Evolutionary conservation across 92 coral and sea anemone genomes (phyloP).

Genomic region (Zoanthus gigantus): DNA sequence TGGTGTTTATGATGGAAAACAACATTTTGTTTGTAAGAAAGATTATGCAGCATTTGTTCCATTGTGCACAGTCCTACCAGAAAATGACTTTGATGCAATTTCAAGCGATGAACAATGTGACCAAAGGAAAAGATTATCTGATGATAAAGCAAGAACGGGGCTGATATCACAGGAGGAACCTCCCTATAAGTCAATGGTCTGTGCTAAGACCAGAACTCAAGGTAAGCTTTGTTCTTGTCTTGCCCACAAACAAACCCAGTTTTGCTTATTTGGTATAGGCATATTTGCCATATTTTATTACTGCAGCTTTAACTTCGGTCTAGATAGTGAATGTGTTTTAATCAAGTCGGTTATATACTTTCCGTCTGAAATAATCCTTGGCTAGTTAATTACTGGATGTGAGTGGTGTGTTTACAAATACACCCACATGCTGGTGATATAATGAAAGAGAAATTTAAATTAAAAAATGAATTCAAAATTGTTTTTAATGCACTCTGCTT

Average conservation of each 20-base stretch:
- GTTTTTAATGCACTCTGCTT: too few species aligned
- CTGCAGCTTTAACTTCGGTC: too few species aligned
- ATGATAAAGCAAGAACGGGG: not conserved
- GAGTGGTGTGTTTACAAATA: too few species aligned
- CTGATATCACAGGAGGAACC: not conserved
- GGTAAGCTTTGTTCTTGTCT: not conserved
- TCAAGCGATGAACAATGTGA: not conserved
- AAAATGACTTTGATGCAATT: slow-evolving; percentile 57
- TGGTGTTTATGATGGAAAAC: slow-evolving; percentile 62
- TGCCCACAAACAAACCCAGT: not conserved
- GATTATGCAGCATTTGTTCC: slow-evolving; percentile 68
- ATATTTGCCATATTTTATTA: not conserved
- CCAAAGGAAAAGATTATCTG: not conserved
- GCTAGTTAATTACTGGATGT: too few species aligned
- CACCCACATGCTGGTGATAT: too few species aligned
- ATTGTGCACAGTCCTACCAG: slow-evolving; percentile 65
- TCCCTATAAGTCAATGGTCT: not conserved
- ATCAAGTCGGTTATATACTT: too few species aligned
- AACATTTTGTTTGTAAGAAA: slow-evolving; percentile 60
- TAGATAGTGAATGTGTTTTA: too few species aligned
- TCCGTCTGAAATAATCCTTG: too few species aligned
- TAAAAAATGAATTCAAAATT: too few species aligned
- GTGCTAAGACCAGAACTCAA: not conserved
- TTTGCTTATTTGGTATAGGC: not conserved
- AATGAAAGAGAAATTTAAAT: too few species aligned